Conservation (phyloP, 2,888 invertebrate genomes). For the Torymus texanus region DNA sequence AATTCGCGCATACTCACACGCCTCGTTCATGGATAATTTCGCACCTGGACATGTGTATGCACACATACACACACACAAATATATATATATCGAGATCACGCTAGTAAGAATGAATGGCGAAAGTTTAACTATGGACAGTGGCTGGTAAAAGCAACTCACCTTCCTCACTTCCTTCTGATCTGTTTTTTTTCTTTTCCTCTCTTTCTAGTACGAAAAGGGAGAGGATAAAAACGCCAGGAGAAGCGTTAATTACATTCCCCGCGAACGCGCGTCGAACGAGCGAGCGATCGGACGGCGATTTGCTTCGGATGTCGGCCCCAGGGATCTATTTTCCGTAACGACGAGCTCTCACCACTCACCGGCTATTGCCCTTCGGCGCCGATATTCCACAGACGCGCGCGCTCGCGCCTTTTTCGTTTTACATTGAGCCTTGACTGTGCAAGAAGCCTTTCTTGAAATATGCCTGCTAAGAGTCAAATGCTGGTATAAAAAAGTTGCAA, state of each 20-base stretch:
- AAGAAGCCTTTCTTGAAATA: conserved; percentile 8
- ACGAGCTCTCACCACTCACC: conserved; percentile 26
- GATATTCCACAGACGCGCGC: conserved; percentile 12
- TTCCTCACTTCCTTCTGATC: no score
- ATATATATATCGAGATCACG: neutral
- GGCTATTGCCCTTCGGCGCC: conserved; percentile 27
- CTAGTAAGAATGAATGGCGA: neutral
- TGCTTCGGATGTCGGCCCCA: conserved; percentile 58
- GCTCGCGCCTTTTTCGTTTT: conserved; percentile 17
- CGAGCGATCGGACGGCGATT: conserved; percentile 62
- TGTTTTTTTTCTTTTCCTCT: conserved; percentile 40
- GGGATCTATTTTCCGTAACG: conserved; percentile 43
- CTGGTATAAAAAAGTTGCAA: no score
- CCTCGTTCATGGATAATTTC: neutral
- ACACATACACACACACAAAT: neutral
- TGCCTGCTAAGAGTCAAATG: neutral
- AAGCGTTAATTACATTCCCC: conserved; percentile 70
- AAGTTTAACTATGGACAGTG: neutral
- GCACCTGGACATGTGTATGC: neutral
- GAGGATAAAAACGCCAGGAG: neutral
- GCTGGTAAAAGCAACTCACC: neutral
- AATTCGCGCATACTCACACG: conserved; percentile 61
- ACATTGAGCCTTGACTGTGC: neutral
- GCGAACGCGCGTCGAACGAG: conserved; percentile 62
- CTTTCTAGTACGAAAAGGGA: neutral